These are phyloP conservation scores for Isaurus tuberculatus DNA, from an alignment of 92 coral and sea anemone species.

Conservation along the genomic window DNA sequence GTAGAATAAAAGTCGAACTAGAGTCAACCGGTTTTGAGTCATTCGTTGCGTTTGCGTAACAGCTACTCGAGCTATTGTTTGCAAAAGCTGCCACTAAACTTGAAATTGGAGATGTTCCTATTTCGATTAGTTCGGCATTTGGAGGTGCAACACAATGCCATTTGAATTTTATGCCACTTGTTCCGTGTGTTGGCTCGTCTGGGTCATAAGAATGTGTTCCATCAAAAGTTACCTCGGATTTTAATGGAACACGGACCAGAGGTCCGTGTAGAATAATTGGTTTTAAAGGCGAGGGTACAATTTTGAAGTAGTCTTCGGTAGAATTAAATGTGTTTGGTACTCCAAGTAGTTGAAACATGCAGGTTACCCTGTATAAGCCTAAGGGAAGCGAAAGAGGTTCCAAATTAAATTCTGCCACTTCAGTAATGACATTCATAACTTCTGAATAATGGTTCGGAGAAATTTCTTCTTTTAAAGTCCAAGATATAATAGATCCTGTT, in stretches of 20 bases:
- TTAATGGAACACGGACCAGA: slow-evolving; percentile 15
- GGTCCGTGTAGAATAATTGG: slow-evolving; percentile 36
- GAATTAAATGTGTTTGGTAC: slow-evolving; percentile 29
- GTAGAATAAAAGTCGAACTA: background rate
- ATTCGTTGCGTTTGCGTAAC: background rate
- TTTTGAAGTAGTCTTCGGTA: background rate
- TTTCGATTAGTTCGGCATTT: background rate
- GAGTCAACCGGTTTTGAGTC: background rate
- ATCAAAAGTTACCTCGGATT: slow-evolving; percentile 13
- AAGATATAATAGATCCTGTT: slow-evolving; percentile 11
- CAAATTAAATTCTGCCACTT: background rate
- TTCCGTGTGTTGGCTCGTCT: slow-evolving; percentile 16
- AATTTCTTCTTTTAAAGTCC: slow-evolving; percentile 17
- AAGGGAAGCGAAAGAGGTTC: slow-evolving; percentile 7
- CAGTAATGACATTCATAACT: slow-evolving; percentile 2
- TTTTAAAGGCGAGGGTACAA: slow-evolving; percentile 33
- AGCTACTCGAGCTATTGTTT: background rate
- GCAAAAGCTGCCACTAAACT: slow-evolving; percentile 16
- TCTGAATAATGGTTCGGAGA: background rate
- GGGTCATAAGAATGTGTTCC: slow-evolving; percentile 28
- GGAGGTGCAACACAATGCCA: slow-evolving; percentile 30
- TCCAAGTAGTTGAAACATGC: slow-evolving; percentile 29
- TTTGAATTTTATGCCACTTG: background rate
- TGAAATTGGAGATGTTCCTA: slow-evolving; percentile 7
- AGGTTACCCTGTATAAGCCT: background rate